These are phyloP conservation scores for Tiphia femorata DNA, from an alignment of 2,888 invertebrate species.

Conservation along the genomic window DNA sequence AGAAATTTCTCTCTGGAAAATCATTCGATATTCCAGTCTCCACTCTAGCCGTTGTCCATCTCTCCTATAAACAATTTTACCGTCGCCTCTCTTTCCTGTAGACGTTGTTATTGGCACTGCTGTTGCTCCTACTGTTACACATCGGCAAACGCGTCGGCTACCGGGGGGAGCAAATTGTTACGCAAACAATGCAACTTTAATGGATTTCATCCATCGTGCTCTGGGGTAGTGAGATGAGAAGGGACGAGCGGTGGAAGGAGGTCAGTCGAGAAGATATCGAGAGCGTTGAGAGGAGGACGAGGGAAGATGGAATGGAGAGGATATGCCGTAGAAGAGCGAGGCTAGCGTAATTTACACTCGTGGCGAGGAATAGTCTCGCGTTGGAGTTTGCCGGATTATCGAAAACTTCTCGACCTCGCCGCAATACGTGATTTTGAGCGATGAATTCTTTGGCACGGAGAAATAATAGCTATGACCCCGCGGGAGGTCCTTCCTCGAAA, in stretches of 20 bases:
- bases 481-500: too few species aligned
- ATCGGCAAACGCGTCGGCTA: constrained; percentile 5
- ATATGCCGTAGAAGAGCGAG: too few species aligned
- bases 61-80: constrained; percentile 15
- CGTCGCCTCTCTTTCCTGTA: background rate
- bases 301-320: too few species aligned
- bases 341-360: background rate
- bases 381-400: background rate
- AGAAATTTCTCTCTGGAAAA: too few species aligned
- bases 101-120: background rate
- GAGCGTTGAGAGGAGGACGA: too few species aligned
- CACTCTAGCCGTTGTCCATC: background rate
- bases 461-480: too few species aligned
- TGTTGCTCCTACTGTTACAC: constrained; percentile 7
- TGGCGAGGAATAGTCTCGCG: background rate
- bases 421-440: constrained; percentile 16
- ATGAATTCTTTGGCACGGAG: too few species aligned
- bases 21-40: background rate
- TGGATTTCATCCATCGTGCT: constrained; percentile 26
- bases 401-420: background rate
- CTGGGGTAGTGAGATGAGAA: too few species aligned
- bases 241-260: too few species aligned
- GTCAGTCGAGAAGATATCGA: too few species aligned
- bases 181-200: constrained; percentile 31
- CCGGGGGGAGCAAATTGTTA: constrained; percentile 16